Base-by-base conservation (phyloP, 2,888 invertebrate species). In the Dendrolimus pini region DNA sequence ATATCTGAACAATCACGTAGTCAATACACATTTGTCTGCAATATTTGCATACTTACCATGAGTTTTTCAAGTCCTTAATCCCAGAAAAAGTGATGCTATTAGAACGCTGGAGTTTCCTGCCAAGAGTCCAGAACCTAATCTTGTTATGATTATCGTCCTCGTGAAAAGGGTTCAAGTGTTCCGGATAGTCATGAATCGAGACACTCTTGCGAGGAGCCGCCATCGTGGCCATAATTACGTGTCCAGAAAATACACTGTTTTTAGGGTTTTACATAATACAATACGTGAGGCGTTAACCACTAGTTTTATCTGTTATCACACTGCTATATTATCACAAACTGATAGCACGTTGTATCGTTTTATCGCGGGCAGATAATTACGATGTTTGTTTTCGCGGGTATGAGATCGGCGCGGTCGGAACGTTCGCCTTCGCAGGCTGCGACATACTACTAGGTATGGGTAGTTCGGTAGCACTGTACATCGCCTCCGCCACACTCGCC, bases 81-180 rank as follows among this genome's bases (percentile, higher is more conserved):
- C 92, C 92, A 54, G 89, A 86, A 66, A 93, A 89, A 55, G 89
- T 93, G 74, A 94, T 94, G 77, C 94, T 94, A 75, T 92, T 93
- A 7, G 92, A 91, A 61, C 93, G 83, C 59, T 73, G 82, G 54
- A 92, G 84, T 70, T 91, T 92, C 66, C 84, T 86, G 54, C 92
- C 91, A 41, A 93, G 82, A 18, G 92, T 92, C 93, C 93, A 93
- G 77, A 93, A 93, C 58, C 93, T 80, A 62, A 93, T 87, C 70
- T 92, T 92, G 71, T 92, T 93, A 72, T 93, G 93, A 75, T 93
- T 92, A 65, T 93, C 93, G 58, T 93, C 94, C 68, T 95, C 95
- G 64, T 92, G 92, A 79, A 95, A 95, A 30, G 95, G 95, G 83
- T 95, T 95, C 64, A 95, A 87, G 78, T 95, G 94, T 74, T 95